Percentiles rank a stretch among this genome's conserved stretches.
phyloP scores from a whole-genome alignment of 1,140 invertebrate genomes.

The Drepana arcuata region DNA sequence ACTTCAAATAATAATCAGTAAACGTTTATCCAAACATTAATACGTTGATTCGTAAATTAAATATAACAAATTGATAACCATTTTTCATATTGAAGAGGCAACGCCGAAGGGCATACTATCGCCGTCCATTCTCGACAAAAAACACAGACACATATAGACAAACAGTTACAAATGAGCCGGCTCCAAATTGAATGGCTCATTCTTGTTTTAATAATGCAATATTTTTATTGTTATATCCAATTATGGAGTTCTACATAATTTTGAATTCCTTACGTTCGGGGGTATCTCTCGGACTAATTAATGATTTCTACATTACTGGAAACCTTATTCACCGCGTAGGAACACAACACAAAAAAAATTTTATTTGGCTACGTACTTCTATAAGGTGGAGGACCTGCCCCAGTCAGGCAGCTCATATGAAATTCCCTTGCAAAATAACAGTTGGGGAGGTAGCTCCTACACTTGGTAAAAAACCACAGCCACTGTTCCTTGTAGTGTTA shows the following conservation, averaged over 20 bases:
- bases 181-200: constrained; percentile 43
- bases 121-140: no score
- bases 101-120: constrained; percentile 13
- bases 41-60: constrained; percentile 45
- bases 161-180: constrained; percentile 54
- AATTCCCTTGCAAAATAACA: no score
- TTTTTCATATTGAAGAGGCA: constrained; percentile 42
- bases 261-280: constrained; percentile 34
- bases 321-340: no score
- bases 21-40: constrained; percentile 52
- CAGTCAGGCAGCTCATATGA: no score
- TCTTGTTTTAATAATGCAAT: constrained; percentile 51
- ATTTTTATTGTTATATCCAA: constrained; percentile 62
- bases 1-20: constrained; percentile 33
- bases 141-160: no score
- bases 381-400: no score
- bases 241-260: constrained; percentile 47
- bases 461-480: no score
- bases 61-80: constrained; percentile 60
- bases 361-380: no score
- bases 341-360: no score
- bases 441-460: no score
- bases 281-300: constrained; percentile 57
- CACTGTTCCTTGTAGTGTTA: no score
- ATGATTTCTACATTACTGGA: constrained; percentile 52